Base-by-base conservation (phyloP, 1,140 invertebrate species). In the Trigoniulus corallinus region DNA sequence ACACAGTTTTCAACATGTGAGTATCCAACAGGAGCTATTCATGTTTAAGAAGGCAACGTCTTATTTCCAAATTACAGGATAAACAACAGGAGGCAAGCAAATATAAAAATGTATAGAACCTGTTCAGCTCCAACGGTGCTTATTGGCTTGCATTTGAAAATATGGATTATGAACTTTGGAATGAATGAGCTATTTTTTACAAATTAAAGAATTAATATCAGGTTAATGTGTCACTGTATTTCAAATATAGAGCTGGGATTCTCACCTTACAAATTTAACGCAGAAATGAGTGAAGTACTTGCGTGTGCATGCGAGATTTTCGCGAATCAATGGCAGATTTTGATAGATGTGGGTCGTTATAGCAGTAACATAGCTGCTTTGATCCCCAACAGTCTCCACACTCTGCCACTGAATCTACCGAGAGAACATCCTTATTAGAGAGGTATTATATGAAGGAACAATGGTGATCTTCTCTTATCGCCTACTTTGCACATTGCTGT, bases 271-370 rank as follows among this genome's bases (percentile, higher is more conserved):
- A 72, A 98, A 95, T 63, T 93, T 88, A 12, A 94, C 80, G 65
- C 93, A 98, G 61, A 98, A 89, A 65, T 98, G 88, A 0, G 93
- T 97, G 65, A 97, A 98, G 67, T 98, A 98, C 72, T 98, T 98
- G 34, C 93, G 71, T 1, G 92, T 93, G 18, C 86, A 87, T 1
- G 86, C 78, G n/a, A 99, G 71, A 62, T 89, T 84, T 62, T 97
- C 89, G 52, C 95, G 66, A 12, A 99, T 78, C 4, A 83, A 70
- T 0, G 94, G 94, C 45, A 99, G 78, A 0, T 84, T 83, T 59
- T 83, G 80, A 62, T 88, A 82, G 3, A 98, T 74, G 64, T 96
- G 87, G 52, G 78, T 74, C 1, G 87, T 80, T 21, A 98, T 86
- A 10, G 83, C 81, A 15, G 84, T 87, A 0, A 98, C 85, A 66